phyloP scores from a whole-genome alignment of 2,888 invertebrate genomes.

The Ophion ventricosus region DNA sequence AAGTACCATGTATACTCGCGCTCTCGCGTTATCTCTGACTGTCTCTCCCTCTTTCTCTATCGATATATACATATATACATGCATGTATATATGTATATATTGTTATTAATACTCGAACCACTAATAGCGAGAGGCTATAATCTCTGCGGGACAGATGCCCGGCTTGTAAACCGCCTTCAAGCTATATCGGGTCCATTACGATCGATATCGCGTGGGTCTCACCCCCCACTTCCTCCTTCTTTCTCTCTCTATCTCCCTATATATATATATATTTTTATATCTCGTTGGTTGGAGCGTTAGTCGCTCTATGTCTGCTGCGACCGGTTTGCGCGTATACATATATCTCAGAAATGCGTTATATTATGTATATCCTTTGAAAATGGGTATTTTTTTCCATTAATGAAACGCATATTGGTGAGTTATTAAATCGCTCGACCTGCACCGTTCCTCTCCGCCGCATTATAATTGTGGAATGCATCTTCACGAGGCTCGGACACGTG shows the following conservation, averaged over 20 bases:
- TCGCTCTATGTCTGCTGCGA: constrained; percentile 13
- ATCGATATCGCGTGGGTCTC: constrained; percentile 64
- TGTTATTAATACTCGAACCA: constrained; percentile 71
- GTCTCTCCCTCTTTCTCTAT: constrained; percentile 39
- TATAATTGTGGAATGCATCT: constrained; percentile 7
- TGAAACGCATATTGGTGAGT: constrained; percentile 27
- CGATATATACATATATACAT: not conserved
- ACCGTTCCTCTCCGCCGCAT: no score
- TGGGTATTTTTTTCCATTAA: constrained; percentile 9
- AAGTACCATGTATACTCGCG: constrained; percentile 67
- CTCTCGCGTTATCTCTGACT: constrained; percentile 58
- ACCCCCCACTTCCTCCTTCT: constrained; percentile 4
- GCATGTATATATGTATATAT: constrained; percentile 45
- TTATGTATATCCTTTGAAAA: not conserved
- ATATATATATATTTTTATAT: constrained; percentile 32
- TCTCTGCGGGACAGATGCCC: constrained; percentile 72
- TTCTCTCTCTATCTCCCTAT: not conserved
- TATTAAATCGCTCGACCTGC: constrained; percentile 6
- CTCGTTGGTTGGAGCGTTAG: constrained; percentile 18
- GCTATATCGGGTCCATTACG: constrained; percentile 65
- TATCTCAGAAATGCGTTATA: not conserved
- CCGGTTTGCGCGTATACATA: constrained; percentile 31
- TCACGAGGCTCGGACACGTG: constrained; percentile 11
- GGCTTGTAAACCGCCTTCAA: constrained; percentile 64
- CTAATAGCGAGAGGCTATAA: constrained; percentile 70